Evolutionary conservation across 2,113 vertebrate species (phyloP).

Genomic region (Theristicus caerulescens): DNA sequence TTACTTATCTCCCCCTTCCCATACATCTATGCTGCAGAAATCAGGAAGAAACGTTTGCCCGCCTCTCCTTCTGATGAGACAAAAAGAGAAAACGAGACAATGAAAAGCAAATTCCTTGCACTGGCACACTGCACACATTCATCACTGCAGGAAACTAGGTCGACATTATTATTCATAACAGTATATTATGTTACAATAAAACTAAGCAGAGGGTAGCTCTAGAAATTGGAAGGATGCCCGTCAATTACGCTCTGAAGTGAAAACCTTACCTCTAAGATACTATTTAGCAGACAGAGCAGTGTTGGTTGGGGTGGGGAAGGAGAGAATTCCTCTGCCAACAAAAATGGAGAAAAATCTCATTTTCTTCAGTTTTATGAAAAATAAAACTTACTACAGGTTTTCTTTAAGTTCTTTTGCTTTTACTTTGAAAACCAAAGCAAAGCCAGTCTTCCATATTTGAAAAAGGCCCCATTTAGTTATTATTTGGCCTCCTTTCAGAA

Average conservation of each 20-base stretch:
- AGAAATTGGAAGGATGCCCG: not conserved
- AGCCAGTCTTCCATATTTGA: not conserved
- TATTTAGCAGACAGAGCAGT: not conserved
- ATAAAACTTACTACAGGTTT: not conserved
- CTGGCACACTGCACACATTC: not conserved
- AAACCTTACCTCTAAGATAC: not conserved
- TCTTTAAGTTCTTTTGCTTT: not conserved
- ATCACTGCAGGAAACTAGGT: not conserved
- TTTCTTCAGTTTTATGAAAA: conserved; percentile 18
- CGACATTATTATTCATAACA: conserved; percentile 18
- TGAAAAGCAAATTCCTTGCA: not conserved
- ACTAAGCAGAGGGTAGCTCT: not conserved
- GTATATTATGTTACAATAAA: conserved; percentile 18
- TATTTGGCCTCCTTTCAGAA: not conserved
- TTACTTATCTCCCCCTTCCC: not conserved
- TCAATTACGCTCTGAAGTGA: not conserved
- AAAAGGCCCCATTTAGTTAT: not conserved
- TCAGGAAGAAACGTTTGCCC: fast-evolving
- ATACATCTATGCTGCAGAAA: not conserved
- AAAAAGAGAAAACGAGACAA: not conserved
- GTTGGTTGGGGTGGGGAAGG: not conserved
- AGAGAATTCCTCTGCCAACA: not conserved
- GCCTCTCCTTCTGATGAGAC: not conserved
- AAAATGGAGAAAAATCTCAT: not conserved
- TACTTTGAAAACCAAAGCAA: not conserved